Conservation (phyloP, 2,113 vertebrate species). For the Rhea americana region DNA sequence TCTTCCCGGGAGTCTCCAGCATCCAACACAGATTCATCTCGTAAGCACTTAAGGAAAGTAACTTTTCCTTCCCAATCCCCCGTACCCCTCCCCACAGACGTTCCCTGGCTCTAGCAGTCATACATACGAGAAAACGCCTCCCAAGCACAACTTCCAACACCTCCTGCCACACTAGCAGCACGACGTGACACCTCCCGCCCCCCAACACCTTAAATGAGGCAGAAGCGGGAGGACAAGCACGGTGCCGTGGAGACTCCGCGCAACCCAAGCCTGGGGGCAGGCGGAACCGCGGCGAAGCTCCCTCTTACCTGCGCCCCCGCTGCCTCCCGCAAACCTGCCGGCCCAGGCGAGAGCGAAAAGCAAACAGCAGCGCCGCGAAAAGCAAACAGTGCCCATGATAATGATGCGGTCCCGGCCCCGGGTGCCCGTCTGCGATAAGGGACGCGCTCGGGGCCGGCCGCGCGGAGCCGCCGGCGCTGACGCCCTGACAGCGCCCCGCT, state of each 20-base stretch:
- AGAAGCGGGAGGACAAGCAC: neutral
- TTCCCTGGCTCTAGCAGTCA: neutral
- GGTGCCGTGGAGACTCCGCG: neutral
- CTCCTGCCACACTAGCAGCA: neutral
- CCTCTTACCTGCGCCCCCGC: conserved; percentile 85
- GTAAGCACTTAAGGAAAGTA: neutral
- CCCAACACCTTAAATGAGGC: neutral
- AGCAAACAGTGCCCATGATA: conserved; percentile 84
- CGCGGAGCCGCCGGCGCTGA: conserved; percentile 68
- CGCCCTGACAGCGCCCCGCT: conserved; percentile 75
- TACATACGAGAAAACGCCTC: neutral
- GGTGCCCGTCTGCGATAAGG: conserved; percentile 75
- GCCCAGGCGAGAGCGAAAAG: conserved; percentile 81
- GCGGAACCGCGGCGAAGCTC: neutral
- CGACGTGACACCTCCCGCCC: neutral
- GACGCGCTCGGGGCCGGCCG: conserved; percentile 74
- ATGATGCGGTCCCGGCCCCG: conserved; percentile 72
- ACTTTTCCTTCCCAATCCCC: conserved; percentile 30
- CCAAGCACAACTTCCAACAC: neutral
- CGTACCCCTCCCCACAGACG: neutral
- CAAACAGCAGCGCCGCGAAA: conserved; percentile 83
- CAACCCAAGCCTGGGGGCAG: neutral
- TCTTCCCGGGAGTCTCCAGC: neutral
- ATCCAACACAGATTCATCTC: neutral
- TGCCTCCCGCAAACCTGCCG: conserved; percentile 81